Conservation (phyloP, 2,888 invertebrate genomes). For the Pseudococcus viburni region DNA sequence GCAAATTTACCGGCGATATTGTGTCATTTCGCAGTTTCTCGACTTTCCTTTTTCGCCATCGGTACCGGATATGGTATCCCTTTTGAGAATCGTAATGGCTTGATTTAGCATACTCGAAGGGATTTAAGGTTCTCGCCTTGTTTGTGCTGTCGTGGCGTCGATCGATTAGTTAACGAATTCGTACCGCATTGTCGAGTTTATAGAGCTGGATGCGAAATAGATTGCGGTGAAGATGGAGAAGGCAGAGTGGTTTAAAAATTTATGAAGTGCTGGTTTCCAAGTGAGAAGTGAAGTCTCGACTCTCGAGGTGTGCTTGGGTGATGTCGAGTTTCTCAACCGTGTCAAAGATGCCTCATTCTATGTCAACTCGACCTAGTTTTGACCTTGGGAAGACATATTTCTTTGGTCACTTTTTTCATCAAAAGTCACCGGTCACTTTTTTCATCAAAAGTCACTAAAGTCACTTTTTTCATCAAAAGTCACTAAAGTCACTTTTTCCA, state of each 20-base stretch:
- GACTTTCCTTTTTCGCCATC: background rate
- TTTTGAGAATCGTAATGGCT: constrained; percentile 22
- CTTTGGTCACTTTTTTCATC: no score
- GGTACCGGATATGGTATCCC: background rate
- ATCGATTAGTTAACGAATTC: background rate
- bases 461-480: no score
- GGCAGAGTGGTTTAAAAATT: background rate
- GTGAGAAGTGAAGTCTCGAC: no score
- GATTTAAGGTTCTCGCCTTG: background rate
- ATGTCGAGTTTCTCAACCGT: no score
- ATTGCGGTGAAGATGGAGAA: no score
- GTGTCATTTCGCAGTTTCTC: constrained; percentile 11
- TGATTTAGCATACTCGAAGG: constrained; percentile 23
- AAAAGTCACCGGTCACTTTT: no score
- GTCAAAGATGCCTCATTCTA: no score
- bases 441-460: no score
- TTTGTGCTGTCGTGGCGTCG: background rate
- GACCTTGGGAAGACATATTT: no score
- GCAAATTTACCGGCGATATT: background rate
- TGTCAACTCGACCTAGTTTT: no score
- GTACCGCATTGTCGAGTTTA: background rate
- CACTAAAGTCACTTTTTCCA: no score
- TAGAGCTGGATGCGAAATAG: background rate
- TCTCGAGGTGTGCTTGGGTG: background rate
- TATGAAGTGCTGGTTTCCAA: background rate